Base-by-base conservation (phyloP, 2,113 vertebrate genomes). In the Podocnemis expansa region DNA sequence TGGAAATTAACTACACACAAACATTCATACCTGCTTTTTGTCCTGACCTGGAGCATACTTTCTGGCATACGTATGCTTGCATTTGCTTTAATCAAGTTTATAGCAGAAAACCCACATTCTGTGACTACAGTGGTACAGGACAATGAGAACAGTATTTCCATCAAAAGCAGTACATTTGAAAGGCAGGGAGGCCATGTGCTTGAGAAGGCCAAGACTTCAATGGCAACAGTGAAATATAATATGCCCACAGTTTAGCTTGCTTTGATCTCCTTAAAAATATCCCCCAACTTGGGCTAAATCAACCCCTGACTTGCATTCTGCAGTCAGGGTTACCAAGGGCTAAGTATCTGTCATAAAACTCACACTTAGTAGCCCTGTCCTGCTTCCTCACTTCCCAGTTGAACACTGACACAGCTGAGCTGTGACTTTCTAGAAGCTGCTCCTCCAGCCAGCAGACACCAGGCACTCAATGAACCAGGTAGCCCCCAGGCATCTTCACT, bases 401-500 rank as follows among this genome's bases (percentile, higher is more conserved):
- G 84, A 63, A 82, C 81, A 79, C 45, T 78, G 81, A 67, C 5
- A 0, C 11, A 27, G 83, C 82, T 73, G 81, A 60, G 82, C 79
- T 0, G 1, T 31, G 43, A 75, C 41, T 55, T 43, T 17, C 60
- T 60, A 85, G 60, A 19, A 11, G 85, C 29, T 70, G 49, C 67
- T 81, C 8, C 34, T 93, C 1, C 73, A 91, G 84, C 56, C 87
- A 81, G 25, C 78, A 76, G 78, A 0, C 0, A 55, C 0, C 0
- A 27, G 29, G 60, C 0, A 0, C 51, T 4, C 0, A 0, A 73
- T 51, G 78, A 60, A 22, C 70, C 47, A 9, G 0, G 0, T 75
- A 45, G 58, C 21, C 84, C 84, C 52, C 54, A 34, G 51, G 67
- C 4, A 21, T 56, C 58, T 73, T 78, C 85, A 80, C 55, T 58